Evolutionary conservation across 2,797 vertebrate species (phyloP), one percentile per base, ranked within the genome.

Genomic region (Neosalanx taihuensis): DNA sequence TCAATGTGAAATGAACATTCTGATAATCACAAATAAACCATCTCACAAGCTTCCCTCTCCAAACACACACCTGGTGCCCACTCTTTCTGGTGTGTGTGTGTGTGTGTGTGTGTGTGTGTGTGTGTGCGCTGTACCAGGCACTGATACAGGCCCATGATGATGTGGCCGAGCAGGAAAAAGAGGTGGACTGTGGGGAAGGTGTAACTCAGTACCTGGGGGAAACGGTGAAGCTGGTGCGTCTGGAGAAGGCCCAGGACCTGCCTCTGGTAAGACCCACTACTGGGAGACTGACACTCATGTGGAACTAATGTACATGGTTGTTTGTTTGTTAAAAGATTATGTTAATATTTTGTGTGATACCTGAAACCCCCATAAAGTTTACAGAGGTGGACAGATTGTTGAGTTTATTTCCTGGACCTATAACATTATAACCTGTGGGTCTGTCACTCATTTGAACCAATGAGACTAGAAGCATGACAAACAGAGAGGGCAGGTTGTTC

Each of bases 121-220:
- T 67, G 66, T 56, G 31, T 69, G 67, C 37, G n/a, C 59, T 30
- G 56, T 41, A 76, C 53, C 87, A 99, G 97, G 97, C 96, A 41
- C 93, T 99, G 83, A 89, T 99, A 78, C 90, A 97, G 87, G 96
- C 93, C 63, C 97, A 99, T 41, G 96, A 98, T 92, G 92, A 92
- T 59, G 93, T 98, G 76, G 96, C 96, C 0, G 94, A 93, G 76
- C 94, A 95, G 87, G 95, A 98, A 86, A 91, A 94, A 87, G 87
- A 93, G 69, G 86, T 92, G 3, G 95, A 96, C 67, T 91, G 89
- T 63, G 93, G 91, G 82, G 90, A 95, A 77, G 92, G 88, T 29
- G 69, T 93, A 83, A 91, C 90, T 3, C 88, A 95, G 30, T 96
- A 96, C 23, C 91, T 93, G 41, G 96, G 94, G 71, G 95, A 98